Evolutionary conservation across 2,797 vertebrate species (phyloP).

Genomic region (Trematomus bernacchii): DNA sequence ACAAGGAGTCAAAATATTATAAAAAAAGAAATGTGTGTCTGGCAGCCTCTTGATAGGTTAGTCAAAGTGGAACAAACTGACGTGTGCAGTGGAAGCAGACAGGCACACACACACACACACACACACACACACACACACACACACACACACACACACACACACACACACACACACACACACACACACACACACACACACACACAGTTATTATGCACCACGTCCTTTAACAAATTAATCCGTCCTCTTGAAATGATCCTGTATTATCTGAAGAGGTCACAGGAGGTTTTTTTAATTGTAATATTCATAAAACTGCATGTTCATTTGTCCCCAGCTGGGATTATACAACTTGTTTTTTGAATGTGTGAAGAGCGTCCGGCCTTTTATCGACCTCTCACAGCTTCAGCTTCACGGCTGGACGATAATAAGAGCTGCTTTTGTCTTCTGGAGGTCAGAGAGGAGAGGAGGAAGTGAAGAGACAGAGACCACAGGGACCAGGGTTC

Average conservation of each 20-base stretch:
- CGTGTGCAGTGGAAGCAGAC: too few relatives aligned
- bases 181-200: slow-evolving; percentile 12
- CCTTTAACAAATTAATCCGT: background rate
- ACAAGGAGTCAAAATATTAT: background rate
- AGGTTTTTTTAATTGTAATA: slow-evolving; percentile 21
- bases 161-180: too few relatives aligned
- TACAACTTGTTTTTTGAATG: background rate
- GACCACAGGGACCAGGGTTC: background rate
- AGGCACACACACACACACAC: too few relatives aligned
- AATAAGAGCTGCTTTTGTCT: background rate
- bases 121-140: too few relatives aligned
- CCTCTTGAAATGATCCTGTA: slow-evolving; percentile 13
- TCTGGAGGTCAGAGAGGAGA: slow-evolving; percentile 23
- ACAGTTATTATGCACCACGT: background rate
- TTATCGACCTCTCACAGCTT: slow-evolving; percentile 6
- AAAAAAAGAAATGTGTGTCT: background rate
- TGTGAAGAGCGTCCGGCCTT: background rate
- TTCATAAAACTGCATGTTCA: slow-evolving; percentile 22
- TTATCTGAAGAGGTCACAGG: slow-evolving; percentile 20
- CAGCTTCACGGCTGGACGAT: slow-evolving; percentile 16
- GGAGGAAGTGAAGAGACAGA: slow-evolving; percentile 11
- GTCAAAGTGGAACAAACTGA: background rate
- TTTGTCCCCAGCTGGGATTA: slow-evolving; percentile 5
- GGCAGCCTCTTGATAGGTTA: background rate
- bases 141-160: too few relatives aligned